Conservation (phyloP, 2,888 invertebrate species). For the Dasysyrphus tricinctus region DNA sequence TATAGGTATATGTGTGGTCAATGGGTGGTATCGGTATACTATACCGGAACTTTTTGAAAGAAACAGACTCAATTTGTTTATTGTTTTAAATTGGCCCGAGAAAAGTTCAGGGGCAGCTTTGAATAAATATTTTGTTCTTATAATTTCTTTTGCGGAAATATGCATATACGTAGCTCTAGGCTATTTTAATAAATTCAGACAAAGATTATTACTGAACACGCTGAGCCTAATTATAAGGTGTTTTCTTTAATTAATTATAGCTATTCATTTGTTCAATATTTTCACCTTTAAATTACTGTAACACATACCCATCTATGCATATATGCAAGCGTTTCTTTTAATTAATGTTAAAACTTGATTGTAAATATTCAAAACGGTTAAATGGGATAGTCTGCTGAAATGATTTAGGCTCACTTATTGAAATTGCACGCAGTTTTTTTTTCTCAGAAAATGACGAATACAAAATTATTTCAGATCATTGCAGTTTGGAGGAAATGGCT, state of each 20-base stretch:
- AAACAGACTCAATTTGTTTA: slow-evolving; percentile 6
- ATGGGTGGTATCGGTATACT: background rate
- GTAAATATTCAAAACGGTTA: too few species aligned
- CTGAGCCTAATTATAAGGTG: background rate
- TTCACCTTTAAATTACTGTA: too few species aligned
- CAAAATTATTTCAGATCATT: too few species aligned
- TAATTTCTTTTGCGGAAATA: background rate
- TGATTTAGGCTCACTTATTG: too few species aligned
- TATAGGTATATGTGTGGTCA: background rate
- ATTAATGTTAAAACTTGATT: too few species aligned
- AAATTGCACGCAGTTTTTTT: too few species aligned
- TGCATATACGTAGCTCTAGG: background rate
- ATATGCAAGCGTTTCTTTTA: too few species aligned
- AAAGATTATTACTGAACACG: background rate
- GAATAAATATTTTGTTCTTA: background rate
- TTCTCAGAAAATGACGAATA: too few species aligned
- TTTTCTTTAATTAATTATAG: background rate
- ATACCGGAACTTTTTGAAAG: slow-evolving; percentile 2
- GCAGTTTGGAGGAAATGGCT: too few species aligned
- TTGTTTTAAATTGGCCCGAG: slow-evolving; percentile 17
- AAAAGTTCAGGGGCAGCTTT: slow-evolving; percentile 13
- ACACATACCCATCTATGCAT: too few species aligned
- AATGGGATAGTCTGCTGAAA: too few species aligned
- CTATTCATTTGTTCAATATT: background rate
- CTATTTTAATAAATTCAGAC: background rate